phyloP scores from a whole-genome alignment of 2,888 invertebrate species.

The Thelaira solivaga region DNA sequence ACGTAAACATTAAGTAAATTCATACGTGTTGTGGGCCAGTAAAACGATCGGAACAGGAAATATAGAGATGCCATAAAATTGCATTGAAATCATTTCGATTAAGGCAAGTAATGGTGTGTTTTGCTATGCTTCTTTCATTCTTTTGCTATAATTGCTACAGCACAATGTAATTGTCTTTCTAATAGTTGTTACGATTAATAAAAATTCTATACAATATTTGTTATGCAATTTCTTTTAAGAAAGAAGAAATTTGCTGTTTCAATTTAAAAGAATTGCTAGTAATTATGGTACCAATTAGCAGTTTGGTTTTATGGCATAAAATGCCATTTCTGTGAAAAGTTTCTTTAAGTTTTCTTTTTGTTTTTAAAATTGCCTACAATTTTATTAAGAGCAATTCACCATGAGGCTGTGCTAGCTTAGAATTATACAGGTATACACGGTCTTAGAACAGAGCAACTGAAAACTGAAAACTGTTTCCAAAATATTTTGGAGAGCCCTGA shows the following conservation, averaged over 20 bases:
- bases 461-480: too few species aligned
- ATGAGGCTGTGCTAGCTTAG: too few species aligned
- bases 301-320: constrained; percentile 5
- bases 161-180: constrained; percentile 20
- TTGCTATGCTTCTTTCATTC: neutral
- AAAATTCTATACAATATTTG: neutral
- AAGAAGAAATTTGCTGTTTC: too few species aligned
- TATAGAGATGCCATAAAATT: constrained; percentile 17
- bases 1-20: neutral
- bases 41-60: constrained; percentile 26
- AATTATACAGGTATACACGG: too few species aligned
- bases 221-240: too few species aligned
- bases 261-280: too few species aligned
- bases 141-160: neutral
- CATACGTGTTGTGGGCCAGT: constrained; percentile 16
- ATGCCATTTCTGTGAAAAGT: too few species aligned
- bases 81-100: constrained; percentile 9
- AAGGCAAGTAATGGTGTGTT: neutral
- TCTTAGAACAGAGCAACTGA: too few species aligned
- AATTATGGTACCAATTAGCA: constrained; percentile 8
- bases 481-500: too few species aligned
- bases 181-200: constrained; percentile 24
- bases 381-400: too few species aligned
- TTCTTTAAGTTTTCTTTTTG: too few species aligned
- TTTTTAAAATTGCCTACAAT: too few species aligned